Percentiles rank a stretch among this genome's conserved stretches.
phyloP scores from a whole-genome alignment of 1,140 invertebrate genomes.

The Heliconius congener region DNA sequence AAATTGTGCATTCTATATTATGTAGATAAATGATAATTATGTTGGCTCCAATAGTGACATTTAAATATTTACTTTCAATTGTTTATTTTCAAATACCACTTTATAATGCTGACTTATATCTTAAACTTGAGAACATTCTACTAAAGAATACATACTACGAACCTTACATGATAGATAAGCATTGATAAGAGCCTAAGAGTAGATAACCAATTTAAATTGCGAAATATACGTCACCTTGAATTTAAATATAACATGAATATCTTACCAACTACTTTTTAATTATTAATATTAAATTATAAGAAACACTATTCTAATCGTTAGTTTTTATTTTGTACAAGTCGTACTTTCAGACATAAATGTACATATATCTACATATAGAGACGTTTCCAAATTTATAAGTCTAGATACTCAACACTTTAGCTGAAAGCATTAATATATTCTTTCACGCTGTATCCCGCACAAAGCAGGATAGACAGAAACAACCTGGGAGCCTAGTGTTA shows the following conservation, averaged over 20 bases:
- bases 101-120: slow-evolving; percentile 18
- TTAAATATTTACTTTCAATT: slow-evolving; percentile 25
- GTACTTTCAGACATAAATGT: background rate
- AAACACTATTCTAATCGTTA: background rate
- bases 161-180: slow-evolving; percentile 43
- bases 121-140: slow-evolving; percentile 35
- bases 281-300: background rate
- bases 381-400: too few species aligned
- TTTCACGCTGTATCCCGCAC: too few species aligned
- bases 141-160: slow-evolving; percentile 25
- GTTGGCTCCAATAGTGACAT: background rate
- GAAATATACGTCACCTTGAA: slow-evolving; percentile 24
- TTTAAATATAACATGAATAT: slow-evolving; percentile 12
- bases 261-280: background rate
- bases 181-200: slow-evolving; percentile 41
- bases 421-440: too few species aligned
- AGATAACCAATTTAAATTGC: slow-evolving; percentile 40
- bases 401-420: too few species aligned
- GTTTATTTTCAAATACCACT: slow-evolving; percentile 40
- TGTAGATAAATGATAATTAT: background rate
- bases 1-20: background rate
- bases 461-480: too few species aligned
- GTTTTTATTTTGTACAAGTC: background rate
- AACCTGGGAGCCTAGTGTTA: too few species aligned
- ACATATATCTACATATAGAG: too few species aligned